phyloP scores from a whole-genome alignment of 2,113 vertebrate species.

The Antigone vipio region DNA sequence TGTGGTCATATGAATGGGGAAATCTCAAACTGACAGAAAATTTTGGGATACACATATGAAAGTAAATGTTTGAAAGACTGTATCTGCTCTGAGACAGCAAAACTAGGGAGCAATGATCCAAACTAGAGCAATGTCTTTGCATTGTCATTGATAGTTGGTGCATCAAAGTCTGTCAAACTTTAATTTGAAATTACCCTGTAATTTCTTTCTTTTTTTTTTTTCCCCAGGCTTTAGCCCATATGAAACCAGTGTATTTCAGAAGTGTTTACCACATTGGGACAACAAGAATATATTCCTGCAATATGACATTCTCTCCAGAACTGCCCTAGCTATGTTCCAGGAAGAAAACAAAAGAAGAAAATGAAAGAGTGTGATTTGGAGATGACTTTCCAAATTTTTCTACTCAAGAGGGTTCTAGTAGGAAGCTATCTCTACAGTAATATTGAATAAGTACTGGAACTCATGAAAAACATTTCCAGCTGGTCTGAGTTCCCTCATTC shows the following conservation, averaged over 20 bases:
- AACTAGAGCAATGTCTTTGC: not conserved
- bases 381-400: not conserved
- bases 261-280: not conserved
- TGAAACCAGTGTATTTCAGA: not conserved
- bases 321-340: not conserved
- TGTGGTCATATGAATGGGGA: not conserved
- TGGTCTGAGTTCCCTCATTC: not conserved
- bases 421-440: not conserved
- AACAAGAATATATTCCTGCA: not conserved
- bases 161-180: not conserved
- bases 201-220: not conserved
- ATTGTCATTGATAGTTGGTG: not conserved
- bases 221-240: not conserved
- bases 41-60: not conserved
- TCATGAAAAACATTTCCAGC: not conserved
- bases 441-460: not conserved
- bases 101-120: not conserved
- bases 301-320: not conserved
- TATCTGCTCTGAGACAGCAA: not conserved
- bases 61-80: not conserved
- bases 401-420: not conserved
- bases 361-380: not conserved
- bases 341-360: not conserved
- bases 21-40: not conserved
- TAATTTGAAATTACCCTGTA: not conserved